Base-by-base conservation (phyloP, 2,888 invertebrate genomes). In the Trisateles emortualis region DNA sequence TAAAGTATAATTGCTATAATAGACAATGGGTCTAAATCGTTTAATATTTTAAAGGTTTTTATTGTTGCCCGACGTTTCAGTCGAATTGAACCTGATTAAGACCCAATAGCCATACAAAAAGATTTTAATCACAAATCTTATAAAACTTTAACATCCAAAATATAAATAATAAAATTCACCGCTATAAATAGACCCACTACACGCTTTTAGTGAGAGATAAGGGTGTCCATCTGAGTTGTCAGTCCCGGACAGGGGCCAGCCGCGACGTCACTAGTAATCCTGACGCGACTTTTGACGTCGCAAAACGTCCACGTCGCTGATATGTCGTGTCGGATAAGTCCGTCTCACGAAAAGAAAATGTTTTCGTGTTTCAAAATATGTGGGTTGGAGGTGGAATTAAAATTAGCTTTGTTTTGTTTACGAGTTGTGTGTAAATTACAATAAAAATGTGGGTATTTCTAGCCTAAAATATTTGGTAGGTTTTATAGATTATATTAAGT, bases 141-240 rank as follows among this genome's bases (percentile, higher is more conserved):
- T 16, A 47, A 47, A 30, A 6, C 4, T 8, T 32, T 40, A 14
- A 9, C 29, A 14, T 36, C 8, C 16, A 49, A 49, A 30, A 49
- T 11, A 48, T 16, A 57, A 33, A 22, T 22, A 22, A 13, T 22
- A 6, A 38, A 51, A 26, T 17, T 6, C 36, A 30, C 32, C 44
- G 53, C 45, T 52, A 69, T 50, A 69, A 63, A 66, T 68, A 69
- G 62, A 58, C 54, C 54, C 46, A 59, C 67, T 59, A 62, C 55
- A 60, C 41, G 61, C 74, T 65, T 70, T 72, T 68, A 72, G 64
- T 59, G 53, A 65, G 64, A 68, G 76, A 72, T 74, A 67, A 72
- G 68, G 71, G 70, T 73, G 78, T 76, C 78, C 76, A 76, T 76
- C 65, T 53, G 45, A 53, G 58, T 46, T 67, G 75, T 74, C 72